phyloP scores from a whole-genome alignment of 2,113 vertebrate species.

The Ictalurus furcatus region DNA sequence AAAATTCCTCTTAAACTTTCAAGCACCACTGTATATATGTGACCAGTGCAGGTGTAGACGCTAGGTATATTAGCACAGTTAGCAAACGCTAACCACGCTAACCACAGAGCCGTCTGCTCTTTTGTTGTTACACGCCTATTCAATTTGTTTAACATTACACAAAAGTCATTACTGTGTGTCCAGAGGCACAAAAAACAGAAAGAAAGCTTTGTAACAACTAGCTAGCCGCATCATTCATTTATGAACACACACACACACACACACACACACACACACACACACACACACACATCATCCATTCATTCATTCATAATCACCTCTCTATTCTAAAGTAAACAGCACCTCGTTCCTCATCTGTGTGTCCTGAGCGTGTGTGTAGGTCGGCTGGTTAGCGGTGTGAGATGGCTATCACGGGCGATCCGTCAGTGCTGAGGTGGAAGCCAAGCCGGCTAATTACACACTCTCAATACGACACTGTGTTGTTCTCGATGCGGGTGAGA shows the following conservation, averaged over 20 bases:
- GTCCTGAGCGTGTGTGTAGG: neutral
- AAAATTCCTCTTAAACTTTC: no score
- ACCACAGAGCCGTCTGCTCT: constrained; percentile 8
- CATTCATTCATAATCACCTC: constrained; percentile 38
- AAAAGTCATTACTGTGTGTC: constrained; percentile 27
- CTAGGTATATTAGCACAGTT: constrained; percentile 42
- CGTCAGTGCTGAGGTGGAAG: constrained; percentile 70
- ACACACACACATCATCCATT: neutral
- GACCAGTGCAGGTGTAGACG: constrained; percentile 5
- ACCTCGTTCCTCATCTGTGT: neutral
- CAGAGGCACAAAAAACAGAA: constrained; percentile 22
- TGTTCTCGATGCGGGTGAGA: constrained; percentile 78
- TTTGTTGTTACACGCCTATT: constrained; percentile 30
- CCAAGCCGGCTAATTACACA: constrained; percentile 73
- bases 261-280: neutral
- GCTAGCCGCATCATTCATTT: constrained; percentile 12
- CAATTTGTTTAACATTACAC: constrained; percentile 26
- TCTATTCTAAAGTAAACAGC: constrained; percentile 28
- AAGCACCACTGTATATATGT: neutral
- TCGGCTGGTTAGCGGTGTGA: constrained; percentile 57
- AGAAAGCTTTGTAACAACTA: constrained; percentile 21
- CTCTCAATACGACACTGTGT: constrained; percentile 76
- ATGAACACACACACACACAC: constrained; percentile 11
- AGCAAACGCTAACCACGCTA: neutral
- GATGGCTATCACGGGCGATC: constrained; percentile 75